These are phyloP conservation scores for Ursus arctos DNA, from an alignment of 2,113 vertebrate species.

Conservation along the genomic window DNA sequence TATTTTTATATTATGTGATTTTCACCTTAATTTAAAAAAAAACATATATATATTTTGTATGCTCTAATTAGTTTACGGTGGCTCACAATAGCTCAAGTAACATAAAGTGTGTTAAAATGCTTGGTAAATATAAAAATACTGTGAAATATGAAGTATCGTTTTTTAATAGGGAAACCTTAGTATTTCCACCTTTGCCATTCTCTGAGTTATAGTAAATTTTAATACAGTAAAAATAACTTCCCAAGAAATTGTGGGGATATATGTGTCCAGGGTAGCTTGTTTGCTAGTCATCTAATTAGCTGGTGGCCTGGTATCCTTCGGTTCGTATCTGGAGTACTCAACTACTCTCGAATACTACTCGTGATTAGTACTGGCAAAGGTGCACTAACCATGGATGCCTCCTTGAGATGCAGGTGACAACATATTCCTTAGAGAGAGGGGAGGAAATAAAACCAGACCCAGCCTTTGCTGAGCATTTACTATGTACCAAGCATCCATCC, in stretches of 20 bases:
- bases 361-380: not conserved
- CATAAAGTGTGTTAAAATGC: not conserved
- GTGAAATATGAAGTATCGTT: not conserved
- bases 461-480: not conserved
- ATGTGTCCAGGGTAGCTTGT: not conserved
- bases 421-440: not conserved
- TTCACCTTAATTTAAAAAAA: not conserved
- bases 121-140: not conserved
- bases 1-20: not conserved
- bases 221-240: not conserved
- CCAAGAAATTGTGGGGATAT: not conserved
- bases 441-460: not conserved
- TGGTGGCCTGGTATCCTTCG: not conserved
- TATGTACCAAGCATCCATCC: not conserved
- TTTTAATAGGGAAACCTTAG: not conserved
- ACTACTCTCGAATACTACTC: not conserved
- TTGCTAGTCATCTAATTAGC: too few species aligned
- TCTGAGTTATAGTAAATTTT: not conserved
- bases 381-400: not conserved
- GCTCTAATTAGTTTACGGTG: not conserved
- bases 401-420: not conserved
- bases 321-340: rapidly evolving
- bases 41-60: not conserved
- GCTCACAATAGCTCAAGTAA: not conserved
- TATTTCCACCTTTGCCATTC: not conserved